Evolutionary conservation across 2,888 invertebrate genomes (phyloP), one percentile per base, ranked within the genome.

Genomic region (Melipona beecheii): DNA sequence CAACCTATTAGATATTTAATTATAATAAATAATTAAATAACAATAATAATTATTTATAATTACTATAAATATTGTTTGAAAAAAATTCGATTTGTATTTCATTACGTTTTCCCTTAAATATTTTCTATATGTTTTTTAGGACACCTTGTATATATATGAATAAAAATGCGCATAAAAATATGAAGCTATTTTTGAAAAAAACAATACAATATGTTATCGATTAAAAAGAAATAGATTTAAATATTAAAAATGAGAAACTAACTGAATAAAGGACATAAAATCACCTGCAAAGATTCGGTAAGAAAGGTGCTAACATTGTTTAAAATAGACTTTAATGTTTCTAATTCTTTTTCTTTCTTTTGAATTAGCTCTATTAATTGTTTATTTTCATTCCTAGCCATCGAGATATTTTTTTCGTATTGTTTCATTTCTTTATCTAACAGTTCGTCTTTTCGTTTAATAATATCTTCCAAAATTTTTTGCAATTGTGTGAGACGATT

Each of bases 321-420:
- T 36, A 97, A 93, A 79, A 97, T 95, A 60, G 95, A 95, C 17
- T 95, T 95, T 6, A 97, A 92, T 65, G 95, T 95, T 27, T 95
- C 94, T 56, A 95, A 95, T 91, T 97, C 96, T 82, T 95, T 95
- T 50, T 95, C 94, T 83, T 95, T 94, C 82, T 95, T 95, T 2
- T 94, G 90, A 5, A 95, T 92, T 83, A 96, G 95, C 0, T 94
- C 93, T 11, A 95, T 89, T 0, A 95, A 91, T 87, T 95, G 94
- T 72, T 95, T 95, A 87, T 95, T 95, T 62, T 95, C 95, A 84
- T 95, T 92, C 27, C 93, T 92, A 9, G 94, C 95, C 4, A 95
- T 94, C 90, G 96, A 95, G 64, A 97, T 93, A 87, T 96, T 95
- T 93, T 96, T 96, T 90, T 96, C 94, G 27, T 95, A 90, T n/a